Evolutionary conservation across 2,797 vertebrate species (phyloP).

Genomic region (Tragelaphus oryx): DNA sequence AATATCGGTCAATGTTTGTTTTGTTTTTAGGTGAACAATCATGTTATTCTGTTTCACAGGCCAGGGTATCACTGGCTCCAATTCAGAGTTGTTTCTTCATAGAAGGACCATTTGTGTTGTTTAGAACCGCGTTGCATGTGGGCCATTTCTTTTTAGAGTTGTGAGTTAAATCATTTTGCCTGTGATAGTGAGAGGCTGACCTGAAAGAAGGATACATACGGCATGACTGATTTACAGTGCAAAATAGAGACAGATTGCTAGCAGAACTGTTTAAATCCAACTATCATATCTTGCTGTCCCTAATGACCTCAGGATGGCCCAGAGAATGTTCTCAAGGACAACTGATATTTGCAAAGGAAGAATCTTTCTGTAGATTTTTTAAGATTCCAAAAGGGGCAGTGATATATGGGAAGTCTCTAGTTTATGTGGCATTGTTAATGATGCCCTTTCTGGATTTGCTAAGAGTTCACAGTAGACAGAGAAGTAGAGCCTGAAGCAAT

Average conservation of each 20-base stretch:
- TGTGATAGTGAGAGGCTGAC: not conserved
- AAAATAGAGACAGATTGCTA: not conserved
- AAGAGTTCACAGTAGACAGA: not conserved
- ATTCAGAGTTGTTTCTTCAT: not conserved
- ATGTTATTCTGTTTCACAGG: not conserved
- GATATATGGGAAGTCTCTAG: not conserved
- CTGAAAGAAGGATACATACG: not conserved
- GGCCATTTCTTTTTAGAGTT: not conserved
- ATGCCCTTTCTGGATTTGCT: not conserved
- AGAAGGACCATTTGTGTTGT: not conserved
- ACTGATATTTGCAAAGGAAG: not conserved
- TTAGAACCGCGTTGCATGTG: not conserved
- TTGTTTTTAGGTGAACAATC: not conserved
- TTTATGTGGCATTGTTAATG: not conserved
- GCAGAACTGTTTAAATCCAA: not conserved
- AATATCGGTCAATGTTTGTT: not conserved
- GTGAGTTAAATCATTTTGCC: constrained; percentile 35
- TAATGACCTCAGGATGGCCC: not conserved
- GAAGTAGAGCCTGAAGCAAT: not conserved
- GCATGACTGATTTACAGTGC: not conserved
- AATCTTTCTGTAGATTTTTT: not conserved
- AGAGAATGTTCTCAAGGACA: not conserved
- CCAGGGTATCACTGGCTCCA: constrained; percentile 1
- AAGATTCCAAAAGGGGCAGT: not conserved
- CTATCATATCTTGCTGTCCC: not conserved